phyloP scores from a whole-genome alignment of 1,140 invertebrate genomes.

The Protaetia brevitarsis region DNA sequence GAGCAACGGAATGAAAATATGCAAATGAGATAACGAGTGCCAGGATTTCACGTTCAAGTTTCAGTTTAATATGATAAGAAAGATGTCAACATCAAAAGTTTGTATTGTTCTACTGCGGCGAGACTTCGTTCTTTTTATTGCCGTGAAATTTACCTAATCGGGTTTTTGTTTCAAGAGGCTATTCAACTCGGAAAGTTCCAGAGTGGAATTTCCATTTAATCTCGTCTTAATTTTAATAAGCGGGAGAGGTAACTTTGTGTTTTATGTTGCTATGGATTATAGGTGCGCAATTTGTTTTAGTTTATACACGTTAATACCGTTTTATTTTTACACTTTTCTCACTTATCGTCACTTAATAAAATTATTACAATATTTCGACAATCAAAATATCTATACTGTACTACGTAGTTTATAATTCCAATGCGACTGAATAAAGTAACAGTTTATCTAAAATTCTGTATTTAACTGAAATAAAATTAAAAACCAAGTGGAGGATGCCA shows the following conservation, averaged over 20 bases:
- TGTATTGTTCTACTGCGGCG: conserved; percentile 13
- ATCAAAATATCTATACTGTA: too few species aligned
- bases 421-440: too few species aligned
- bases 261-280: not conserved
- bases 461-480: too few species aligned
- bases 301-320: too few species aligned
- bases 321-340: too few species aligned
- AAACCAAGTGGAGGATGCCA: too few species aligned
- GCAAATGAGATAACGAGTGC: conserved; percentile 8
- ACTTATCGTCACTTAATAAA: too few species aligned
- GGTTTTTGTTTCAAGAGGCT: conserved; percentile 11
- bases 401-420: too few species aligned
- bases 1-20: too few species aligned
- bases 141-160: conserved; percentile 20
- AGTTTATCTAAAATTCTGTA: too few species aligned
- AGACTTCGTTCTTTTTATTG: conserved; percentile 12
- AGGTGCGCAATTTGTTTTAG: not conserved
- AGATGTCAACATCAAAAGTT: conserved; percentile 22
- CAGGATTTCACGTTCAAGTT: not conserved
- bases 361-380: too few species aligned
- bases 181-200: not conserved
- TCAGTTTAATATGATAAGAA: conserved; percentile 21
- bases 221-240: not conserved
- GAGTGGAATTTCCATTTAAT: not conserved
- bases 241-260: not conserved